Base-by-base conservation (phyloP, 2,113 vertebrate species). In the Megaleporinus macrocephalus region DNA sequence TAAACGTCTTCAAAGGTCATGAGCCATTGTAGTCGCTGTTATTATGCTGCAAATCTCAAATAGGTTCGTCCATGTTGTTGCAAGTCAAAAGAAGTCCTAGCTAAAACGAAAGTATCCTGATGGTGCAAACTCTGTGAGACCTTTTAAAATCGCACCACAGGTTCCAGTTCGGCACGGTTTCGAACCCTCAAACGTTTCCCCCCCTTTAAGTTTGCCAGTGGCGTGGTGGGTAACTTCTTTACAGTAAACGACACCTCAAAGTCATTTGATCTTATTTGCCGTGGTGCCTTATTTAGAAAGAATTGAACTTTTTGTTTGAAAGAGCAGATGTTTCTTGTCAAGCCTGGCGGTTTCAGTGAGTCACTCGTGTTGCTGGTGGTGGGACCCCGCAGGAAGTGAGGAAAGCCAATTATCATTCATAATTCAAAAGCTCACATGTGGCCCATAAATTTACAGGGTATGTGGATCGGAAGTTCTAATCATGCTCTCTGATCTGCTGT, bases 401-500 rank as follows among this genome's bases (percentile, higher is more conserved):
- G 76, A 71, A 79, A 65, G 55, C 24, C 53, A 57, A 74, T 81
- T 62, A 75, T 78, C 74, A 36, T 63, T 30, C 65, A 33, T 47
- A 83, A 78, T 81, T 72, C 53, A 16, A 73, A 33, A 15, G 30
- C 82, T 86, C 61, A 49, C 63, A 71, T 78, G 61, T 55, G 75
- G 26, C 55, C 75, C 68, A 24, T 74, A 72, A 80, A 84, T 59
- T 18, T 26, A 30, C 24, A 79, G 11, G 53, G 55, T 70, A 41
- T 76, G 62, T 70, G 63, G 70, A 29, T 72, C 55, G 27, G 63
- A 53, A 80, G 41, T 61, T 51, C 78, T 73, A 47, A 73, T 70
- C 73, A 33, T 6, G 16, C 63, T 79, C 27, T 22, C 27, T 29
- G 33, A 49, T 57, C 33, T 27, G 29, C 10, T 51, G 18, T 36